Evolutionary conservation across 1,140 invertebrate species (phyloP), one percentile per base, ranked within the genome.

Genomic region (Drosophila triauraria): DNA sequence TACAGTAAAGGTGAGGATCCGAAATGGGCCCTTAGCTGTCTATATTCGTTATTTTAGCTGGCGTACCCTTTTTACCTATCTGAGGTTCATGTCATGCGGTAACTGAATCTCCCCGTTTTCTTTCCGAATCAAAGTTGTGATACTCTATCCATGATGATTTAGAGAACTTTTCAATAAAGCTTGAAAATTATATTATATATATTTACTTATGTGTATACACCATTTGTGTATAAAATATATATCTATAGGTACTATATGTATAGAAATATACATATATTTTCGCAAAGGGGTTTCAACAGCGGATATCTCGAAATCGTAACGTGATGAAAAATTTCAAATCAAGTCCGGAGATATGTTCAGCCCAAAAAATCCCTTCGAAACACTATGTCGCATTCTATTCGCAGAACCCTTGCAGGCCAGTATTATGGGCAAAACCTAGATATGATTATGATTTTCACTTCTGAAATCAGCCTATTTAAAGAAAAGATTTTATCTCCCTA

Each of bases 51-150:
- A 53, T 65, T 53, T 38, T 40, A 44, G n/a, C 30, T 64, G 44
- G 20, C 17, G 20, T 27, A 23, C 58, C 48, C 53, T 47, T 80
- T 61, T 54, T 64, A 50, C 63, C 54, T 48, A 65, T 56, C 75
- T 63, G 60, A 51, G 46, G 32, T 64, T 71, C 61, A 82, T 71
- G 74, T 59, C 25, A 57, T 78, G 75, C 78, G 78, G 64, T 71
- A 75, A 68, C 75, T 81, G 75, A 57, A 86, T 78, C 78, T 75
- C 30, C 10, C 15, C 46, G 38, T 67, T 75, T 44, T 47, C 48
- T 4, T 12, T 15, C 27, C 46, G 20, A 40, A 27, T 17, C 27
- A 20, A 32, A 40, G 13, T 38, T 12, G 23, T 0, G 13, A 75
- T 77, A 67, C 74, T 42, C 59, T 75, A 23, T 32, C 35, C 1